Evolutionary conservation across 92 coral and sea anemone species (phyloP).

Genomic region (Pocillopora meandrina): DNA sequence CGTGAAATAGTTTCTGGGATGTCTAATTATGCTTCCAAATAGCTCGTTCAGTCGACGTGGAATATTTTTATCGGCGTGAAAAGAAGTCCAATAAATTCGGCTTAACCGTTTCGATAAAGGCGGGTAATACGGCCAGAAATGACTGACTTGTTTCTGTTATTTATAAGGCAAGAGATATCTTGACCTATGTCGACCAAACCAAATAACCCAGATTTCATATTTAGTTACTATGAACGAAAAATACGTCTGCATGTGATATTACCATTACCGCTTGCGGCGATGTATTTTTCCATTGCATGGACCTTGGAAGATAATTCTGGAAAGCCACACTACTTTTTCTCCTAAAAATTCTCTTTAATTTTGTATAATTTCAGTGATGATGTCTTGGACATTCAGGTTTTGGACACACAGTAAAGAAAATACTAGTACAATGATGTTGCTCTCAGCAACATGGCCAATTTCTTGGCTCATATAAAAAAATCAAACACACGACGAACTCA

Average conservation of each 20-base stretch:
- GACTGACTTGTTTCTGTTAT: constrained; percentile 45
- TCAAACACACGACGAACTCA: constrained; percentile 22
- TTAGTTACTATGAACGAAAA: constrained; percentile 18
- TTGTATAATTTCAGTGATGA: constrained; percentile 31
- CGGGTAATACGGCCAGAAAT: constrained; percentile 31
- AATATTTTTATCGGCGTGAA: constrained; percentile 20
- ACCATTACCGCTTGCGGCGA: neutral
- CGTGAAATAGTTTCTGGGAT: constrained; percentile 9
- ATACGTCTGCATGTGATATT: constrained; percentile 8
- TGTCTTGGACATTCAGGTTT: constrained; percentile 30
- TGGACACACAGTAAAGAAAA: constrained; percentile 18
- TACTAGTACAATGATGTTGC: constrained; percentile 21
- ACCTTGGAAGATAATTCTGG: neutral
- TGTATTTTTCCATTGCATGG: neutral
- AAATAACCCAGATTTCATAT: constrained; percentile 40
- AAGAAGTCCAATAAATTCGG: constrained; percentile 23
- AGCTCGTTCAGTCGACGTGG: neutral
- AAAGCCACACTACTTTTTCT: constrained; percentile 16
- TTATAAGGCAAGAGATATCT: constrained; percentile 43
- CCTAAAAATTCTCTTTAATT: constrained; percentile 31
- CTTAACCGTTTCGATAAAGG: constrained; percentile 12
- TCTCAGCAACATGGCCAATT: constrained; percentile 41
- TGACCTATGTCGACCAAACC: constrained; percentile 49
- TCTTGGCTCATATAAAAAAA: neutral
- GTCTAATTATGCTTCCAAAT: neutral